Evolutionary conservation across 1,140 invertebrate genomes (phyloP).

Genomic region (Halyomorpha halys): DNA sequence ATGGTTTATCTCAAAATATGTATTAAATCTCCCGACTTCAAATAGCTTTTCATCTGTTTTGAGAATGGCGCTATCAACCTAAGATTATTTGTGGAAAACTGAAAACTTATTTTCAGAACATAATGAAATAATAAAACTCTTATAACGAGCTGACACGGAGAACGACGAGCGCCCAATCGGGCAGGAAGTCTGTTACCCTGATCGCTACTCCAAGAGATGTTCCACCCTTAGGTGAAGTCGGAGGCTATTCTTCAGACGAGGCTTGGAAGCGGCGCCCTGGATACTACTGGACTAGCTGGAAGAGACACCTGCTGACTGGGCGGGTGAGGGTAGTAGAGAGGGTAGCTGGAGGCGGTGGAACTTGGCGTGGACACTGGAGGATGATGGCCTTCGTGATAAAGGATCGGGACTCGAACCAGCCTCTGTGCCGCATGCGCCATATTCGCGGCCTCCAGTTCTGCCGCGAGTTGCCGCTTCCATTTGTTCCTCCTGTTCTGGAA

Average conservation of each 20-base stretch:
- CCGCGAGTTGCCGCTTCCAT: constrained; percentile 93
- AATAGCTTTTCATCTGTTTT: too few species aligned
- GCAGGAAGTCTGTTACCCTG: too few species aligned
- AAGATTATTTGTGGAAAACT: too few species aligned
- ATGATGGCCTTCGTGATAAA: constrained; percentile 66
- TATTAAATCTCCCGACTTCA: too few species aligned
- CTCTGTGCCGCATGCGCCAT: constrained; percentile 91
- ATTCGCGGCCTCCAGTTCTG: constrained; percentile 90
- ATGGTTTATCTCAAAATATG: too few species aligned
- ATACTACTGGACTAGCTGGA: constrained; percentile 34
- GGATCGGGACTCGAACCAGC: constrained; percentile 83
- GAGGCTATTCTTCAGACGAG: constrained; percentile 26
- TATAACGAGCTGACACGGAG: too few species aligned
- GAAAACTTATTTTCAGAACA: too few species aligned
- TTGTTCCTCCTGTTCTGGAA: constrained; percentile 92
- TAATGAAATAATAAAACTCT: too few species aligned
- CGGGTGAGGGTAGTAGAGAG: constrained; percentile 40
- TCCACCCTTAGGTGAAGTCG: not conserved
- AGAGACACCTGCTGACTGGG: constrained; percentile 38
- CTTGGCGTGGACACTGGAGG: constrained; percentile 25
- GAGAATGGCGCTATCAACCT: too few species aligned
- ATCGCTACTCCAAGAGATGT: too few species aligned
- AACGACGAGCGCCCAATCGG: too few species aligned
- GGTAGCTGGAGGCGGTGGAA: constrained; percentile 34
- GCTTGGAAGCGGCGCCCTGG: constrained; percentile 32